These are phyloP conservation scores for Helogale parvula DNA, from an alignment of 2,113 vertebrate species.

Conservation along the genomic window DNA sequence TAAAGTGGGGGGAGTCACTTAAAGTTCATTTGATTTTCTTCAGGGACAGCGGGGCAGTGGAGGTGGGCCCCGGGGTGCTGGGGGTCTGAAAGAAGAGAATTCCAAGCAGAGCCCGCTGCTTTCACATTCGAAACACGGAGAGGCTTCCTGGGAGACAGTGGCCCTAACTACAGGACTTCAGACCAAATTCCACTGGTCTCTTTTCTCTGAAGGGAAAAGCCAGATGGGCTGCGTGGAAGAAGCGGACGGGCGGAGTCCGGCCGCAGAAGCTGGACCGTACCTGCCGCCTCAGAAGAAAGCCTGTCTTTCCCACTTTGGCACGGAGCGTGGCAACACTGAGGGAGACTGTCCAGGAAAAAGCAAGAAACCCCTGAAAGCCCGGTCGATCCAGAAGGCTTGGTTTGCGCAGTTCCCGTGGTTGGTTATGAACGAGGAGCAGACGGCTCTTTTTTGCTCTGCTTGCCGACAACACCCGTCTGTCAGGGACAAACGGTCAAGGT, in stretches of 20 bases:
- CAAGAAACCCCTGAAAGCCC: background rate
- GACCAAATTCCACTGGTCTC: background rate
- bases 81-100: background rate
- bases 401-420: constrained; percentile 71
- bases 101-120: background rate
- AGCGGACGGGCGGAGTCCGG: background rate
- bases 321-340: background rate
- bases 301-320: background rate
- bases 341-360: background rate
- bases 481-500: constrained; percentile 57
- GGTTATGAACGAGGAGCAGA: constrained; percentile 51
- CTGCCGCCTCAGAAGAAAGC: constrained; percentile 34
- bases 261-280: background rate
- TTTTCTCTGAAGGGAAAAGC: constrained; percentile 58
- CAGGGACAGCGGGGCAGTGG: background rate
- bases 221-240: constrained; percentile 14
- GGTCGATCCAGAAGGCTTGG: constrained; percentile 65
- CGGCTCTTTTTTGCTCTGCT: constrained; percentile 63
- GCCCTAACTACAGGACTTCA: background rate
- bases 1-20: background rate
- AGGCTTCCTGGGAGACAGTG: background rate
- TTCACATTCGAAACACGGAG: background rate
- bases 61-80: background rate
- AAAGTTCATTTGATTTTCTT: background rate
- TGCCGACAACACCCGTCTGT: constrained; percentile 56